phyloP scores from a whole-genome alignment of 2,113 vertebrate species.

The Riparia riparia region DNA sequence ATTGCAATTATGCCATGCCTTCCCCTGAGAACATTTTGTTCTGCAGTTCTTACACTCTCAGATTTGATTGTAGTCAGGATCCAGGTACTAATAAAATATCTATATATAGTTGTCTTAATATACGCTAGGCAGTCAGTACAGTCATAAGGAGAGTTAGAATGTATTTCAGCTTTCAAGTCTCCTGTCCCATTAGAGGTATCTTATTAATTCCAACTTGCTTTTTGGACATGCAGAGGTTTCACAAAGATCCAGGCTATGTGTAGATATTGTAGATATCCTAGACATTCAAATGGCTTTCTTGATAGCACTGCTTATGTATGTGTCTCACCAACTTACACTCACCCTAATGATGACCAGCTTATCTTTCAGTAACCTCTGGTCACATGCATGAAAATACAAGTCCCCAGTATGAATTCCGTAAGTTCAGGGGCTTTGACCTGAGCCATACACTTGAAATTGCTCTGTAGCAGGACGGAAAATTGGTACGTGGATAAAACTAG shows the following conservation, averaged over 20 bases:
- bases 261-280: neutral
- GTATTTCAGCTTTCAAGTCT: neutral
- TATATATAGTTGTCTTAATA: neutral
- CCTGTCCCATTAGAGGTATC: neutral
- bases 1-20: neutral
- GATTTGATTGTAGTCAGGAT: neutral
- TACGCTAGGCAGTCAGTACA: neutral
- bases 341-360: neutral
- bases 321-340: neutral
- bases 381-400: neutral
- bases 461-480: neutral
- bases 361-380: neutral
- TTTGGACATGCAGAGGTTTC: neutral
- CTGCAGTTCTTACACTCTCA: neutral
- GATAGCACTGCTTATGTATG: neutral
- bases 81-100: neutral
- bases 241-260: neutral
- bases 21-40: neutral
- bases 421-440: neutral
- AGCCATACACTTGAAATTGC: neutral
- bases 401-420: neutral
- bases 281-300: neutral
- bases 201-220: neutral
- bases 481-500: fast-evolving
- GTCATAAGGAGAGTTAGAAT: neutral